Conservation (phyloP, 1,140 invertebrate species). For the Drosophila guanche region DNA sequence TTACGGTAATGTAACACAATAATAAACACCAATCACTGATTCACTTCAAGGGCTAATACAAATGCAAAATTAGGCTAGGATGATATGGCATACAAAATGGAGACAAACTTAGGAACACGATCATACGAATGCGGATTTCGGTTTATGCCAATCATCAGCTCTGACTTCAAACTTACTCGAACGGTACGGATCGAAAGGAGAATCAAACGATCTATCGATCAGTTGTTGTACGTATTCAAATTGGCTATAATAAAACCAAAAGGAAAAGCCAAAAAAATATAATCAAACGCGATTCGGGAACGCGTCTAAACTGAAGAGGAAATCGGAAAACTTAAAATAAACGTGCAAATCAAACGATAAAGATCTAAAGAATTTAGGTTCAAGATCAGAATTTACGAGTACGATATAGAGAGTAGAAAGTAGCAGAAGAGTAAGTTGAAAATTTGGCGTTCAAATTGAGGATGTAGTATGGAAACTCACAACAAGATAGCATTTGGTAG, state of each 20-base stretch:
- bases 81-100: slow-evolving; percentile 69
- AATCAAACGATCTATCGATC: slow-evolving; percentile 11
- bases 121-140: slow-evolving; percentile 31
- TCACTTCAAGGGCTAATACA: slow-evolving; percentile 77
- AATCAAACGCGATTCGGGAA: slow-evolving; percentile 24
- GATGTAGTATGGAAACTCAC: slow-evolving; percentile 70
- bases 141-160: slow-evolving; percentile 54
- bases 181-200: too few relatives aligned
- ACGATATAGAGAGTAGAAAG: slow-evolving; percentile 62
- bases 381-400: slow-evolving; percentile 58
- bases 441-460: slow-evolving; percentile 73
- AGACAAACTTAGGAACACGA: slow-evolving; percentile 44
- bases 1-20: slow-evolving; percentile 79
- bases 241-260: slow-evolving; percentile 28
- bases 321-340: slow-evolving; percentile 58
- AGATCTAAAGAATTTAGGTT: slow-evolving; percentile 49
- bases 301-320: slow-evolving; percentile 39
- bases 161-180: slow-evolving; percentile 30
- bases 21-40: slow-evolving; percentile 81
- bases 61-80: slow-evolving; percentile 68
- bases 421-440: slow-evolving; percentile 72
- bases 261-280: slow-evolving; percentile 4
- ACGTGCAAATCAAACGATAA: slow-evolving; percentile 51
- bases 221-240: slow-evolving; percentile 40
- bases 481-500: slow-evolving; percentile 72